Conservation (phyloP, 2,113 vertebrate genomes). For the Geococcyx californianus region DNA sequence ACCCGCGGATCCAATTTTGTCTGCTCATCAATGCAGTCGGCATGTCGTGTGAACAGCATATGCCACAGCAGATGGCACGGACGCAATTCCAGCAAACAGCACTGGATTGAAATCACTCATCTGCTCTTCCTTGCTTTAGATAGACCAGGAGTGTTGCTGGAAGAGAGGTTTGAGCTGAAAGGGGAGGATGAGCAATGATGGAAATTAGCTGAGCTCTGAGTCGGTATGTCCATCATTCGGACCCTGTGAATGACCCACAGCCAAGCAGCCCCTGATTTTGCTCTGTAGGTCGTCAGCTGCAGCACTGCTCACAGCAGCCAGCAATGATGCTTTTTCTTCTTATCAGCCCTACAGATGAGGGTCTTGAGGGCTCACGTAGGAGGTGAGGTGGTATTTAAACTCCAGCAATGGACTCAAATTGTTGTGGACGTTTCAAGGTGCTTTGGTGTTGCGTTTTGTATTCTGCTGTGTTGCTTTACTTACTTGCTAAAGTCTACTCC, state of each 20-base stretch:
- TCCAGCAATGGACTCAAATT: neutral
- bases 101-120: neutral
- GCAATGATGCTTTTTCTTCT: neutral
- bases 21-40: neutral
- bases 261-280: neutral
- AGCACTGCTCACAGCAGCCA: neutral
- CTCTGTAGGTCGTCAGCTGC: neutral
- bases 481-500: neutral
- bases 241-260: neutral
- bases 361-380: neutral
- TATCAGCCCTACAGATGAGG: neutral
- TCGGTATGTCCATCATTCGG: accelerated
- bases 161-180: neutral
- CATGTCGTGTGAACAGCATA: neutral
- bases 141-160: neutral
- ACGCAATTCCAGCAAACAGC: constrained; percentile 5
- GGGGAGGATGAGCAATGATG: neutral
- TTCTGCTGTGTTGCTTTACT: neutral
- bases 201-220: neutral
- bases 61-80: constrained; percentile 52
- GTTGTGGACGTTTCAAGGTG: neutral
- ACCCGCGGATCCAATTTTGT: neutral
- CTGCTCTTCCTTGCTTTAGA: neutral
- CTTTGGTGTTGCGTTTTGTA: neutral
- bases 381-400: neutral